These are phyloP conservation scores for Drosophila mojavensis DNA, from an alignment of 1,140 invertebrate species.

Conservation along the genomic window DNA sequence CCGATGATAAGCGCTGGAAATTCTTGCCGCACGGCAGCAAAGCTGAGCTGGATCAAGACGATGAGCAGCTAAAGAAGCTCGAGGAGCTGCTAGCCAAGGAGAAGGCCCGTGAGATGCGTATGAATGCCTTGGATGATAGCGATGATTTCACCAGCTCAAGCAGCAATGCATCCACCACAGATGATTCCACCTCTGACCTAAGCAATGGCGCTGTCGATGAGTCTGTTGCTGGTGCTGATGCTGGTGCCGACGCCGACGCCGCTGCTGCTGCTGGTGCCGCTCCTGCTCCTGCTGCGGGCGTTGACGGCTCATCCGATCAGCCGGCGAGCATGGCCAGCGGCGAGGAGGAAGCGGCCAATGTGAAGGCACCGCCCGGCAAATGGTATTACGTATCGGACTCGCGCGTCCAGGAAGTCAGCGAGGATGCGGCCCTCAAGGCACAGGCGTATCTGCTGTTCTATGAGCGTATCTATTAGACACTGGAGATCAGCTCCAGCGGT, in stretches of 20 bases:
- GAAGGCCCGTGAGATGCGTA: slow-evolving; percentile 79
- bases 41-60: slow-evolving; percentile 79
- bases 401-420: slow-evolving; percentile 91
- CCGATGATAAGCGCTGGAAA: slow-evolving; percentile 87
- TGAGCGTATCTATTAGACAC: slow-evolving; percentile 90
- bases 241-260: slow-evolving; percentile 68
- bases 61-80: slow-evolving; percentile 74
- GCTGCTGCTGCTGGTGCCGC: slow-evolving; percentile 77
- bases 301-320: not conserved
- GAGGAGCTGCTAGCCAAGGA: slow-evolving; percentile 75
- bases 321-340: slow-evolving; percentile 1
- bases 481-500: not conserved
- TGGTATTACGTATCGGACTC: slow-evolving; percentile 98
- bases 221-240: slow-evolving; percentile 78
- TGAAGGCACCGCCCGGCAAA: slow-evolving; percentile 88
- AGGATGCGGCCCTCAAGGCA: slow-evolving; percentile 91
- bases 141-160: slow-evolving; percentile 85
- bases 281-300: slow-evolving; percentile 72
- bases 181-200: slow-evolving; percentile 61
- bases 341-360: slow-evolving; percentile 71
- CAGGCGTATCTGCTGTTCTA: slow-evolving; percentile 99
- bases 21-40: slow-evolving; percentile 87
- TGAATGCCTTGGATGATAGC: slow-evolving; percentile 80
- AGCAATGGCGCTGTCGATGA: slow-evolving; percentile 84
- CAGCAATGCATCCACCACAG: slow-evolving; percentile 84